phyloP scores from a whole-genome alignment of 2,113 vertebrate genomes.

The Arenaria interpres region DNA sequence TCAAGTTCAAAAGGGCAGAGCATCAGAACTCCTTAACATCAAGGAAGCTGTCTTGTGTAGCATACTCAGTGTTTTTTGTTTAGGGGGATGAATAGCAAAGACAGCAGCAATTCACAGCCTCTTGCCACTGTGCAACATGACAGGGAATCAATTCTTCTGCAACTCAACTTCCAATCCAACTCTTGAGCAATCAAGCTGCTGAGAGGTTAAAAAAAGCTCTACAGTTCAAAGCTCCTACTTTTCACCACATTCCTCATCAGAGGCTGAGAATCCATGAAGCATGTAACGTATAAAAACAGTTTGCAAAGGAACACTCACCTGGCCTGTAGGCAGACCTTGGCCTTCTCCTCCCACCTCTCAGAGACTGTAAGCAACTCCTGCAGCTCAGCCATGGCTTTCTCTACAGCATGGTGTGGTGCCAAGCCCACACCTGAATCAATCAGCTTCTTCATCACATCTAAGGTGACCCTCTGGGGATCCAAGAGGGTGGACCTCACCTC shows the following conservation, averaged over 20 bases:
- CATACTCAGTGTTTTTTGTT: neutral
- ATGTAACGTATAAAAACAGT: neutral
- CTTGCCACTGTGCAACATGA: neutral
- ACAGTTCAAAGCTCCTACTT: neutral
- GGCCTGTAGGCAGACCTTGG: slow-evolving; percentile 92
- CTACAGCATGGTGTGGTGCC: slow-evolving; percentile 94
- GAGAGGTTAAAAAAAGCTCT: neutral
- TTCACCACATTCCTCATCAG: neutral
- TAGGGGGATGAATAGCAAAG: neutral
- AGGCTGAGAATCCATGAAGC: neutral
- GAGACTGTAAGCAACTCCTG: slow-evolving; percentile 97
- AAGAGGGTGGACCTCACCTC: slow-evolving; percentile 92
- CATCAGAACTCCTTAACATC: neutral
- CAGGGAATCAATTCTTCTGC: neutral
- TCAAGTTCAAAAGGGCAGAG: neutral
- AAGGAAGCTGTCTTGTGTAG: neutral
- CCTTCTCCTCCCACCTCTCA: slow-evolving; percentile 97
- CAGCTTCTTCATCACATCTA: slow-evolving; percentile 96
- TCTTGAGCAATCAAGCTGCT: neutral
- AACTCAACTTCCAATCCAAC: neutral
- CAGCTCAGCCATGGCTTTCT: slow-evolving; percentile 97
- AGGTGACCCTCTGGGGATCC: slow-evolving; percentile 91
- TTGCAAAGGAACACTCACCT: slow-evolving; percentile 78
- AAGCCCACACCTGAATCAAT: slow-evolving; percentile 96
- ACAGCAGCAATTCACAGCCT: neutral